phyloP scores from a whole-genome alignment of 2,888 invertebrate genomes.

The Hyposoter dolosus region DNA sequence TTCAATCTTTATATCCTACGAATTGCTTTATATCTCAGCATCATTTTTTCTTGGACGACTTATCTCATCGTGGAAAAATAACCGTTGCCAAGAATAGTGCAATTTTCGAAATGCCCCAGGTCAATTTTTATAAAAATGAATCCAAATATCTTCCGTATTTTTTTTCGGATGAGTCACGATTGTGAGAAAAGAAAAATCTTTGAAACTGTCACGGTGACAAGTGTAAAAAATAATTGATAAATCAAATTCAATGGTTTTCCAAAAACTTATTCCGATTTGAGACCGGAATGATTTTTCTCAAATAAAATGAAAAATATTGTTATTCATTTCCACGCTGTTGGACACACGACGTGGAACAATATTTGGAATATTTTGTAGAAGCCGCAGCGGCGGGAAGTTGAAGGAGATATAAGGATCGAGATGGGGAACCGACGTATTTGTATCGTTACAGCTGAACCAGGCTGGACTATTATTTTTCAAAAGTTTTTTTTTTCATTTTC shows the following conservation, averaged over 20 bases:
- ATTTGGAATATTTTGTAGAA: conserved; percentile 26
- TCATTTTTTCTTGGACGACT: neutral
- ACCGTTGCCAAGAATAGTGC: too few relatives aligned
- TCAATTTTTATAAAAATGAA: too few relatives aligned
- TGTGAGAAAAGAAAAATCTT: neutral
- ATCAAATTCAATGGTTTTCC: neutral
- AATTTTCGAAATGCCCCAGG: too few relatives aligned
- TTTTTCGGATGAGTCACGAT: neutral
- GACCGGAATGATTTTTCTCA: neutral
- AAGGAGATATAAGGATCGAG: conserved; percentile 34
- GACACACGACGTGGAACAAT: conserved; percentile 15
- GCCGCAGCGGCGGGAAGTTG: conserved; percentile 10
- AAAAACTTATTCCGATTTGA: neutral
- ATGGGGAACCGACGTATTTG: conserved; percentile 26
- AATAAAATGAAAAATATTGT: neutral
- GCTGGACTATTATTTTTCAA: conserved; percentile 2
- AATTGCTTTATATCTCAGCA: neutral
- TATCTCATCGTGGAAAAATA: neutral
- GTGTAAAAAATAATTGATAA: neutral
- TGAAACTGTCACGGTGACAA: neutral
- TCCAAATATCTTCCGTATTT: neutral
- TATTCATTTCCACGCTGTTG: neutral
- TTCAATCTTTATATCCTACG: neutral
- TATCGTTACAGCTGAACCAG: conserved; percentile 32
- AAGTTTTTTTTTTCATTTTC: neutral